Conservation (phyloP, 2,113 vertebrate species). For the Poecilia latipinna region DNA sequence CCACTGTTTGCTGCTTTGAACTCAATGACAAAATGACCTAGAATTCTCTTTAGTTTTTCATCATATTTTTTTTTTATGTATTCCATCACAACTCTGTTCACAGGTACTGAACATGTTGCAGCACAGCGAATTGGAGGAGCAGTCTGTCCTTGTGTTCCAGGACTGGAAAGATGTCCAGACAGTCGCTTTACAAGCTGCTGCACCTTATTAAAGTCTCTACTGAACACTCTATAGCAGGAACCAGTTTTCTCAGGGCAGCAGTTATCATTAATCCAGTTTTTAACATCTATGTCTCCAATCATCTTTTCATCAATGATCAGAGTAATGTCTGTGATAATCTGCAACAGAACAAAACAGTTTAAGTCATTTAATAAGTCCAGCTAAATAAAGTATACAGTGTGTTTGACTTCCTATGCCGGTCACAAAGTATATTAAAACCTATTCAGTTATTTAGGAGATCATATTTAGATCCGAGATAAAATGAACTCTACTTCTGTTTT, state of each 20-base stretch:
- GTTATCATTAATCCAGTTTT: slow-evolving; percentile 4
- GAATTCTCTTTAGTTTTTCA: slow-evolving; percentile 44
- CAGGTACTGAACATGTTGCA: background rate
- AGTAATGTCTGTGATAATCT: slow-evolving; percentile 67
- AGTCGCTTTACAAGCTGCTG: slow-evolving; percentile 5
- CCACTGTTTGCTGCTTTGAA: background rate
- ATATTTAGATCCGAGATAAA: background rate
- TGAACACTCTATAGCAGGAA: slow-evolving; percentile 11
- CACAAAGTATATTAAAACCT: background rate
- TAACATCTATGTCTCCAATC: slow-evolving; percentile 4
- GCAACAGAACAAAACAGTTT: slow-evolving; percentile 20
- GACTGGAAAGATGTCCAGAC: background rate
- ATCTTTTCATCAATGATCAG: slow-evolving; percentile 11
- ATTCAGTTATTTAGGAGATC: background rate
- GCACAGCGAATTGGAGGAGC: background rate
- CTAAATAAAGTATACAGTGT: background rate
- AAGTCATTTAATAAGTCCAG: background rate
- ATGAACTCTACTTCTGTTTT: background rate
- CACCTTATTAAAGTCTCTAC: slow-evolving; percentile 49
- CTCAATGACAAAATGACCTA: slow-evolving; percentile 13
- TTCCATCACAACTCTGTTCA: slow-evolving; percentile 38
- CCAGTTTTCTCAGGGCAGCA: rapidly evolving
- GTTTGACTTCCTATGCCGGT: background rate
- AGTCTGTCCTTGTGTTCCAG: background rate
- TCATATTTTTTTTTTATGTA: slow-evolving; percentile 63